Evolutionary conservation across 2,797 vertebrate species (phyloP).

Genomic region (Tragopan temminckii): DNA sequence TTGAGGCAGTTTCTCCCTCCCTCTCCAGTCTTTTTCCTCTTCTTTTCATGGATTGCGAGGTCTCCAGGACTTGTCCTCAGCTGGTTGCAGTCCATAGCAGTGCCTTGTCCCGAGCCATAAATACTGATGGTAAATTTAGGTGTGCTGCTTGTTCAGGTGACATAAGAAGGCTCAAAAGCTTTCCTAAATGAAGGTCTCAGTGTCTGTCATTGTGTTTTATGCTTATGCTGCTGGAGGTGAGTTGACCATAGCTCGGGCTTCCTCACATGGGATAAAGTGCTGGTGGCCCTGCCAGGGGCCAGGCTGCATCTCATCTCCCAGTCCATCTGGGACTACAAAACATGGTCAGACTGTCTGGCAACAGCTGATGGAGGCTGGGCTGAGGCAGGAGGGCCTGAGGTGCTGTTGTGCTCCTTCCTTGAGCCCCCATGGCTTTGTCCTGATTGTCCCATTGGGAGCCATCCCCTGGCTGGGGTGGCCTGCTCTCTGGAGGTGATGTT

Average conservation of each 20-base stretch:
- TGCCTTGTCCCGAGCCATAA: fast-evolving
- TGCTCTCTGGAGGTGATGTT: neutral
- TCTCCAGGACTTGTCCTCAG: neutral
- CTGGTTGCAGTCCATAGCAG: neutral
- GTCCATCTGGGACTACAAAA: neutral
- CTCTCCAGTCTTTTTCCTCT: neutral
- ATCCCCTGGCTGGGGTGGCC: neutral
- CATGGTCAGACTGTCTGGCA: neutral
- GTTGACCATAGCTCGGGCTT: neutral
- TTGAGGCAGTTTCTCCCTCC: neutral
- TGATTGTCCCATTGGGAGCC: neutral
- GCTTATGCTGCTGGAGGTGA: neutral
- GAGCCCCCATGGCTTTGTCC: neutral
- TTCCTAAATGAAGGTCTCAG: neutral
- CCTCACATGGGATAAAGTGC: fast-evolving
- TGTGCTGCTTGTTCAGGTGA: neutral
- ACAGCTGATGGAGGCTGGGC: neutral
- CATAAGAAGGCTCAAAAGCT: neutral
- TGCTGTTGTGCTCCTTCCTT: neutral
- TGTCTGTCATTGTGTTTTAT: fast-evolving
- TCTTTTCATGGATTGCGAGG: neutral
- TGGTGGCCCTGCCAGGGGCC: neutral
- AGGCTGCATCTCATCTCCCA: fast-evolving
- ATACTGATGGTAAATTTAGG: neutral
- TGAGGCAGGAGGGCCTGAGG: neutral